These are phyloP conservation scores for Myotis davidii DNA, from an alignment of 2,113 vertebrate genomes.

Conservation along the genomic window DNA sequence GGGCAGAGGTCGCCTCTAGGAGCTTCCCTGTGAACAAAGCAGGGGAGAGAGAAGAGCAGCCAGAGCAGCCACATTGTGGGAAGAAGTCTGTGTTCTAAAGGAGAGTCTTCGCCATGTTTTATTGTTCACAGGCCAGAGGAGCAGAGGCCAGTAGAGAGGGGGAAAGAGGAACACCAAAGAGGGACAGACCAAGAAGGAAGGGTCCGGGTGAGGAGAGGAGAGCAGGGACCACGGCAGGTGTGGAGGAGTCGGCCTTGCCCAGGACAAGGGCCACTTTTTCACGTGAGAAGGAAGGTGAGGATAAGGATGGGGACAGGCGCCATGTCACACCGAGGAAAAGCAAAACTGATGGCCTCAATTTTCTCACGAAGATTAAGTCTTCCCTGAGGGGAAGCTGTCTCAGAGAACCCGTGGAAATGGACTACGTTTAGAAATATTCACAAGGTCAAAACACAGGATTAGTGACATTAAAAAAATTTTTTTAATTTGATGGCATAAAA, in stretches of 20 bases:
- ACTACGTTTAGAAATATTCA: neutral
- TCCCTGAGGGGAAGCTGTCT: neutral
- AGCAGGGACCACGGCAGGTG: neutral
- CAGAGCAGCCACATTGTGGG: neutral
- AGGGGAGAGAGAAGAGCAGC: neutral
- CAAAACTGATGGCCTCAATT: neutral
- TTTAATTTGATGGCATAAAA: neutral
- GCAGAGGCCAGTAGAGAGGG: neutral
- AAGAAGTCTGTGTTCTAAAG: neutral
- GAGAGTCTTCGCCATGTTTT: neutral
- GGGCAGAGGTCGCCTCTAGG: neutral
- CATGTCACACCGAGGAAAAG: neutral
- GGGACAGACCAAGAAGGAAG: neutral
- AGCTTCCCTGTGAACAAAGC: neutral
- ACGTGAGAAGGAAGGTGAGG: rapidly evolving
- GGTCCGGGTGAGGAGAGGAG: neutral
- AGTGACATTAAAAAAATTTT: neutral
- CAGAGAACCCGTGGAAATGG: neutral
- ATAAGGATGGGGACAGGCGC: neutral
- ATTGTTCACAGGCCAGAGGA: neutral
- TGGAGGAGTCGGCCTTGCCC: neutral
- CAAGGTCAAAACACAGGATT: neutral
- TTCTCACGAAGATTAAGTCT: neutral
- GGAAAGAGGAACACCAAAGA: neutral
- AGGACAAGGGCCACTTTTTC: neutral